Conservation (phyloP, 2,888 invertebrate genomes). For the Globia sparganii region DNA sequence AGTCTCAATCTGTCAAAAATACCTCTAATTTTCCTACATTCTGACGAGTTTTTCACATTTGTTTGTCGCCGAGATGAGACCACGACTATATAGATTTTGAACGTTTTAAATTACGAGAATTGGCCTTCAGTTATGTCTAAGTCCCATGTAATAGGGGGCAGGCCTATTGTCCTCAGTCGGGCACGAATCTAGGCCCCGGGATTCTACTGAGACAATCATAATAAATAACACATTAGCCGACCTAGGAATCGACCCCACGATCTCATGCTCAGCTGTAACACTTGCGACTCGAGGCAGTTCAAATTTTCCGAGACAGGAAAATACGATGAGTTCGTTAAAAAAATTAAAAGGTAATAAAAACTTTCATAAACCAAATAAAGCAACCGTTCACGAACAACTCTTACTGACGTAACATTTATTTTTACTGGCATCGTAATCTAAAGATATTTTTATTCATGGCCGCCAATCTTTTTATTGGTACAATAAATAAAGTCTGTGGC, state of each 20-base stretch:
- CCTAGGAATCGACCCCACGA: background rate
- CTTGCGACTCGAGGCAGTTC: background rate
- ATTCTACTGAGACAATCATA: no score
- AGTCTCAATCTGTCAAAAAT: no score
- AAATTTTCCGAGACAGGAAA: background rate
- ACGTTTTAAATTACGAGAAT: no score
- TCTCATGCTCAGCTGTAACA: background rate
- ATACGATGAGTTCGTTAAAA: background rate
- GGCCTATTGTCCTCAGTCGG: no score
- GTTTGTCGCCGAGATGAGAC: no score
- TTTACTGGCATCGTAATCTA: slow-evolving; percentile 7
- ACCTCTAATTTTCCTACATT: no score
- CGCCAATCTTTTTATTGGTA: slow-evolving; percentile 63
- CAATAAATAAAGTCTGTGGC: slow-evolving; percentile 69
- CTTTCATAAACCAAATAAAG: slow-evolving; percentile 7
- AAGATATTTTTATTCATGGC: slow-evolving; percentile 37
- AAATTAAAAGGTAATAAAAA: background rate
- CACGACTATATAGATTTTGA: no score
- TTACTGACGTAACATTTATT: slow-evolving; percentile 20
- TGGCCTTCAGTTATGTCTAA: no score
- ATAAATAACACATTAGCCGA: no score
- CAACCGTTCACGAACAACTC: background rate
- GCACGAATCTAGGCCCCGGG: no score
- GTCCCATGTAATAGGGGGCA: background rate
- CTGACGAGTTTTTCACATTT: no score